Base-by-base conservation (phyloP, 2,888 invertebrate species). In the Pilophorus perplexus region DNA sequence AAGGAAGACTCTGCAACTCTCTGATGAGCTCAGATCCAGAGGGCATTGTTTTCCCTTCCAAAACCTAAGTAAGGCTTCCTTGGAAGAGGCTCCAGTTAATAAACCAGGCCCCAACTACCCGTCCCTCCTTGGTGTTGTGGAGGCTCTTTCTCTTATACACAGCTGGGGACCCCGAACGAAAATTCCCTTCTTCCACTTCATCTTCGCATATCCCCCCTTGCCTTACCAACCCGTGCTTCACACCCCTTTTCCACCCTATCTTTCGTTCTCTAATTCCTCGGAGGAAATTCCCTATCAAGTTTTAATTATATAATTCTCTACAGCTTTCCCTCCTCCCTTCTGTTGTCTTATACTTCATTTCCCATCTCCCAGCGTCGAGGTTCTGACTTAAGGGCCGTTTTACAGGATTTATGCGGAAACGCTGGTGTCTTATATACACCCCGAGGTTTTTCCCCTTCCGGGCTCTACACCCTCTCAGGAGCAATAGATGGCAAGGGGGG, bases 241-340 rank as follows among this genome's bases (percentile, higher is more conserved):
- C 50, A 3, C 27, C 20, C 50, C 48, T 37, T 48, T 23, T 22
- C 8, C 33, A 8, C 5, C 16, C 37, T 33, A 16, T 14, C 20
- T 22, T 44, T 25, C 18, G 14, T 27, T 46, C 20, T 46, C 57
- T 28, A 40, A 57, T 22, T 37, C 27, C 33, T 38, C 25, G 25
- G 20, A 55, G 64, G 59, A 67, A 67, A 67, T 59, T 69, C 52
- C 66, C 67, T 69, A 69, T 69, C 68, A 69, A 67, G 69, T 69
- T 69, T 69, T 69, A 69, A 69, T 69, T 69, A 69, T 60, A 67
- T 69, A 69, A 69, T 69, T 64, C 67, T 64, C 64, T 38, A 12
- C 20, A 44, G 25, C 18, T 28, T 48, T 14, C 52, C 4, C 1
- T 16, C 2, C 14, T 28, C 28, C 28, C 27, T 28, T n/a, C n/a